A percentile compares a stretch with the other conserved stretches of the same genome.
Evolutionary conservation across 2,888 invertebrate genomes (phyloP).

Genomic region (Fragum fragum): DNA sequence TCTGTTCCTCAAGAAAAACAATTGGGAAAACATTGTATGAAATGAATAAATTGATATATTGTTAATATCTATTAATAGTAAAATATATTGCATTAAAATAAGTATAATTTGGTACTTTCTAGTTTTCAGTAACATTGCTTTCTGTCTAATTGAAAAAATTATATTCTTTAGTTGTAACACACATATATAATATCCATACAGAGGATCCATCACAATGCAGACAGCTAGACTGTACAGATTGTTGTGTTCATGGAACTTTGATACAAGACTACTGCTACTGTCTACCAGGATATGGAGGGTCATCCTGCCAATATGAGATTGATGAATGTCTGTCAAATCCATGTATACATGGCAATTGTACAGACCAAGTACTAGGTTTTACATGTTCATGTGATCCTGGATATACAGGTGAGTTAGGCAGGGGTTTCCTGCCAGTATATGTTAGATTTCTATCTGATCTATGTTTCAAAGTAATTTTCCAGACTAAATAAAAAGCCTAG

Average conservation of each 20-base stretch:
- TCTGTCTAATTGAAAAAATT: no score
- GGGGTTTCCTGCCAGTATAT: no score
- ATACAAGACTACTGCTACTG: constrained; percentile 56
- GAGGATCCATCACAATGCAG: constrained; percentile 18
- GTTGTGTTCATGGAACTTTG: constrained; percentile 53
- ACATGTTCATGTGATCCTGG: constrained; percentile 62
- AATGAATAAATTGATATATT: no score
- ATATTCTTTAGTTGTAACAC: no score
- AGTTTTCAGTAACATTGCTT: no score
- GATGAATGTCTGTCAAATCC: constrained; percentile 95
- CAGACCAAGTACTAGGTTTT: constrained; percentile 94
- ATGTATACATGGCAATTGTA: constrained; percentile 93
- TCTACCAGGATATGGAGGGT: constrained; percentile 63
- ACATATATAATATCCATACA: background rate
- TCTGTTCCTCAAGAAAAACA: no score
- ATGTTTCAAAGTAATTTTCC: no score
- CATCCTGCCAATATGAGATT: constrained; percentile 73
- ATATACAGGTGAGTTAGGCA: constrained; percentile 63
- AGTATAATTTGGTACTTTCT: no score
- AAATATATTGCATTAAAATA: background rate
- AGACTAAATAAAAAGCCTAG: no score
- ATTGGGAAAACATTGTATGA: no score
- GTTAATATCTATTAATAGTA: background rate
- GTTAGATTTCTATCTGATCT: no score
- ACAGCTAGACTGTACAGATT: constrained; percentile 2